Conservation (phyloP, 2,113 vertebrate genomes). For the Chlamydotis undulata region DNA sequence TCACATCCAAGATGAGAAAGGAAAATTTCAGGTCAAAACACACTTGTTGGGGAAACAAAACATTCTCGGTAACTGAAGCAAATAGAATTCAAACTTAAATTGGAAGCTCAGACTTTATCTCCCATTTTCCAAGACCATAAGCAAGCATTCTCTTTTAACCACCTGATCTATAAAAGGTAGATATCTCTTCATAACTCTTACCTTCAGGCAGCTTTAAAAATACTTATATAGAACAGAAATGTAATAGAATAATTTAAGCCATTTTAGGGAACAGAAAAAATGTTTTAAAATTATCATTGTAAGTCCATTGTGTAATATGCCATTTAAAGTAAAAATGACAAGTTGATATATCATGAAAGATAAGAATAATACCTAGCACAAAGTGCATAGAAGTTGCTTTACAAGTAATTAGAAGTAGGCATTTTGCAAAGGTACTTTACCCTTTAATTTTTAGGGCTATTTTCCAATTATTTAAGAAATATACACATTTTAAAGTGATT, state of each 20-base stretch:
- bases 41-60: not conserved
- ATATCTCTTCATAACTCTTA: not conserved
- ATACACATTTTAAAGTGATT: not conserved
- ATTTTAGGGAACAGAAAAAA: not conserved
- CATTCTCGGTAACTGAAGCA: fast-evolving
- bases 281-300: not conserved
- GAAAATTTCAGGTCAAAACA: not conserved
- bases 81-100: not conserved
- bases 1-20: not conserved
- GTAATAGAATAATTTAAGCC: not conserved
- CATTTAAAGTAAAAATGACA: not conserved
- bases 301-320: not conserved
- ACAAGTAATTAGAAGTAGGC: not conserved
- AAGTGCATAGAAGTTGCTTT: not conserved
- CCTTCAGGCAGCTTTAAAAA: not conserved
- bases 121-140: not conserved
- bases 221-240: not conserved
- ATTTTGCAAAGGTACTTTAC: not conserved
- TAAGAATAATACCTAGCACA: not conserved
- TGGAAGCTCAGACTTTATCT: not conserved
- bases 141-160: not conserved
- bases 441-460: not conserved
- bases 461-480: not conserved
- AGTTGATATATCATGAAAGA: not conserved
- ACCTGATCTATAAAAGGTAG: not conserved